phyloP scores from a whole-genome alignment of 2,888 invertebrate species.

The Apodemia zela region DNA sequence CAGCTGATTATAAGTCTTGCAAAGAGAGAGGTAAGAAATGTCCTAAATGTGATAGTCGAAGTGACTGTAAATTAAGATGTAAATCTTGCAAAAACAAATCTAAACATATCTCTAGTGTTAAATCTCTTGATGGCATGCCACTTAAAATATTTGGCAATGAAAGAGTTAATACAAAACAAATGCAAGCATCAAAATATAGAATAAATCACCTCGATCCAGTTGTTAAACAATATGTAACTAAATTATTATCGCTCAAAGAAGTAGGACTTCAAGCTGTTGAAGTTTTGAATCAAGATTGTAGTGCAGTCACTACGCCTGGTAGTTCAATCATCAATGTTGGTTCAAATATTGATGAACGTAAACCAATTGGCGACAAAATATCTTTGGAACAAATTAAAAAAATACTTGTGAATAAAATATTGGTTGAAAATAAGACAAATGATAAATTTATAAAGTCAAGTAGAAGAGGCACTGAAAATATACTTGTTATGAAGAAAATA shows the following conservation, averaged over 20 bases:
- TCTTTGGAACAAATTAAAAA: constrained; percentile 62
- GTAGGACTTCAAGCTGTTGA: constrained; percentile 62
- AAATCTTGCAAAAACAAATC: constrained; percentile 25
- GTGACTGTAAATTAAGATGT: constrained; percentile 27
- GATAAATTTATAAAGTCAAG: constrained; percentile 15
- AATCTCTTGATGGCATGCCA: neutral
- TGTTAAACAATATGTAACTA: constrained; percentile 62
- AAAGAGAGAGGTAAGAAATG: constrained; percentile 26
- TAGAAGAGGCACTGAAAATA: constrained; percentile 27
- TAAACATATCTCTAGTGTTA: constrained; percentile 1
- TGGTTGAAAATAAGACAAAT: constrained; percentile 36
- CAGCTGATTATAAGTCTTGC: constrained; percentile 23
- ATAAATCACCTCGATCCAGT: constrained; percentile 46
- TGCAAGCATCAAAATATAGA: constrained; percentile 28
- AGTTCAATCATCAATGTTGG: constrained; percentile 67
- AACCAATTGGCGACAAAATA: constrained; percentile 44
- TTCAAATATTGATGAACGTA: constrained; percentile 45
- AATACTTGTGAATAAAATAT: constrained; percentile 49
- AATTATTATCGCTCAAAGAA: constrained; percentile 57
- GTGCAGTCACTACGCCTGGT: constrained; percentile 65
- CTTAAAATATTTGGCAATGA: neutral
- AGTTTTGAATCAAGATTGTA: constrained; percentile 67
- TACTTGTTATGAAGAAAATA: constrained; percentile 26
- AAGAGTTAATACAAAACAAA: neutral
- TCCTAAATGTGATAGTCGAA: constrained; percentile 34